Evolutionary conservation across 2,797 vertebrate species (phyloP), one percentile per base, ranked within the genome.

Genomic region (Champsocephalus gunnari): DNA sequence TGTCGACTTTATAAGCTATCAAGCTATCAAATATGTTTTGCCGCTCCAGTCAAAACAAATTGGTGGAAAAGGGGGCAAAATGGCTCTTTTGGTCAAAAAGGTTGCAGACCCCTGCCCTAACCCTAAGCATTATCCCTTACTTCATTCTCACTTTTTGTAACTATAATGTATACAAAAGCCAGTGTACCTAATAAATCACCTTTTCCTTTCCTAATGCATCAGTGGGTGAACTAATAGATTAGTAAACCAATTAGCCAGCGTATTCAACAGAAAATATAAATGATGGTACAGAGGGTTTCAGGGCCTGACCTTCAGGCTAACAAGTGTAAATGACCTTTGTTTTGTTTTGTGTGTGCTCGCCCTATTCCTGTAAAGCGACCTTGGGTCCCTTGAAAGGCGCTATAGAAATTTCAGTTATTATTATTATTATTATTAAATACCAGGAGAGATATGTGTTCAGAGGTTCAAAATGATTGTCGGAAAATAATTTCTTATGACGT

Each of bases 401-500:
- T 19, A 19, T 19, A 19, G 19, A 19, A 19, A 19, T 19, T 1
- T 19, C 19, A 19, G 19, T 19, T 19, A 19, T 19, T 19, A 19
- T 19, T 19, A 19, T 19, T 19, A 19, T 19, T 19, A 19, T 19
- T 19, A 19, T 19, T 19, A 19, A 19, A 75, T 82, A 81, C 81
- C 58, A 61, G 38, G 41, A 74, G 50, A 80, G 69, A 72, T 45
- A 54, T 67, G 24, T 66, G 77, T 67, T 73, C 57, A 67, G 44
- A 74, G 48, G 51, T 32, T 57, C 51, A 60, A 62, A 64, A 81
- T 83, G 66, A 83, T 75, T 77, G 64, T 78, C 81, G 60, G 60
- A 72, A 28, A 79, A 77, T 41, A 55, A 56, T 75, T 75, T 47
- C 78, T 83, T 73, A 81, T 81, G 60, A 53, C 54, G 71, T 71